Evolutionary conservation across 2,797 vertebrate species (phyloP).

Genomic region (Sebastes trivittatus): DNA sequence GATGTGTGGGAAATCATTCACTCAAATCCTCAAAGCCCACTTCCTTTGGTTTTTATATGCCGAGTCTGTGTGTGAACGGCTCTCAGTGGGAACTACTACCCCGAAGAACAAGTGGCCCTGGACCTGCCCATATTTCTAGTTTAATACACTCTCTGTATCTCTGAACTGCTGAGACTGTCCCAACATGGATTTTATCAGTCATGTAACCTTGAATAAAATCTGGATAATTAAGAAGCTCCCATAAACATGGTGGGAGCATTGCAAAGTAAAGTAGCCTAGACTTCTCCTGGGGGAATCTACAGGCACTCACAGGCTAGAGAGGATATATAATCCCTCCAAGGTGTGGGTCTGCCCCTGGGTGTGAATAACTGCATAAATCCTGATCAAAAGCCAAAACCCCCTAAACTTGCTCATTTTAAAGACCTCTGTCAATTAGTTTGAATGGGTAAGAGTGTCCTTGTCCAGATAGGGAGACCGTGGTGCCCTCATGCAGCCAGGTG

Average conservation of each 20-base stretch:
- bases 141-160: not conserved
- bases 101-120: not conserved
- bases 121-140: not conserved
- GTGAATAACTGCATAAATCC: slow-evolving; percentile 3
- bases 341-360: not conserved
- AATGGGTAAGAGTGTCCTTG: not conserved
- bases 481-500: not conserved
- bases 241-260: not conserved
- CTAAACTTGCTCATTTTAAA: not conserved
- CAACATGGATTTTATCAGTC: not conserved
- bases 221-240: not conserved
- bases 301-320: not conserved
- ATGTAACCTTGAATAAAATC: not conserved
- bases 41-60: not conserved
- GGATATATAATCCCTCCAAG: slow-evolving; percentile 13
- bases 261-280: not conserved
- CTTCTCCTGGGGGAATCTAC: not conserved
- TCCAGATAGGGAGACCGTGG: not conserved
- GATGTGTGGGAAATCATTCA: not conserved
- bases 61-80: not conserved
- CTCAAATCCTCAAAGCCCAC: not conserved
- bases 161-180: not conserved
- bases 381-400: not conserved
- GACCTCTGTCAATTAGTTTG: not conserved
- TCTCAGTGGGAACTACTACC: not conserved